Percentiles rank a stretch among this genome's conserved stretches.
Evolutionary conservation across 2,797 vertebrate species (phyloP).

Genomic region (Typhlichthys subterraneus): DNA sequence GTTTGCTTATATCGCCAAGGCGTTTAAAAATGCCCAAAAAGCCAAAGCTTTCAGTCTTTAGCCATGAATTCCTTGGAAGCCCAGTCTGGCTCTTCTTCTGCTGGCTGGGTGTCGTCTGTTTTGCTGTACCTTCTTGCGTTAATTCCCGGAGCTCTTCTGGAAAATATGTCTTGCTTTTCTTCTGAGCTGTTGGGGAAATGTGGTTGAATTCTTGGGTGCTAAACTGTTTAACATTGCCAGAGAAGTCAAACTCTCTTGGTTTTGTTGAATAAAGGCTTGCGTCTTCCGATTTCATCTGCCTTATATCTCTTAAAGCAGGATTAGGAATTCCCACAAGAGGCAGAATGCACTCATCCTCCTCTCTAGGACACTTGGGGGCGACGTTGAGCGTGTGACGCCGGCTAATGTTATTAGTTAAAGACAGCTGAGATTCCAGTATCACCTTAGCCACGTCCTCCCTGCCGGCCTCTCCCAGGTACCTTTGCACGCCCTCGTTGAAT

Average conservation of each 20-base stretch:
- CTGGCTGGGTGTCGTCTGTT: conserved; percentile 8
- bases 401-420: conserved; percentile 37
- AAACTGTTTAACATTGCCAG: conserved; percentile 21
- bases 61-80: conserved; percentile 42
- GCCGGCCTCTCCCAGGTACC: conserved; percentile 48
- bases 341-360: conserved; percentile 35
- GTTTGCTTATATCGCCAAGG: conserved; percentile 66
- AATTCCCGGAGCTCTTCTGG: conserved; percentile 15
- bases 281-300: conserved; percentile 34
- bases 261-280: conserved; percentile 23
- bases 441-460: conserved; percentile 53
- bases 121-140: conserved; percentile 21
- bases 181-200: conserved; percentile 35
- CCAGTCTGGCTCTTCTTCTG: conserved; percentile 37
- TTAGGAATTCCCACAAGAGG: conserved; percentile 26
- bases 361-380: conserved; percentile 40
- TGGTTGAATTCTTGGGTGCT: conserved; percentile 25
- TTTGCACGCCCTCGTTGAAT: conserved; percentile 61
- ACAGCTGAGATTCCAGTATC: conserved; percentile 36
- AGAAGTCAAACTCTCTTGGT: conserved; percentile 32
- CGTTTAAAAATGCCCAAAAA: conserved; percentile 76
- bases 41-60: conserved; percentile 56
- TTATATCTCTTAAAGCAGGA: conserved; percentile 33
- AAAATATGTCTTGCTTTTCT: conserved; percentile 26
- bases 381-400: conserved; percentile 71